These are phyloP conservation scores for Mayetiola destructor DNA, from an alignment of 2,888 invertebrate genomes.

Conservation along the genomic window DNA sequence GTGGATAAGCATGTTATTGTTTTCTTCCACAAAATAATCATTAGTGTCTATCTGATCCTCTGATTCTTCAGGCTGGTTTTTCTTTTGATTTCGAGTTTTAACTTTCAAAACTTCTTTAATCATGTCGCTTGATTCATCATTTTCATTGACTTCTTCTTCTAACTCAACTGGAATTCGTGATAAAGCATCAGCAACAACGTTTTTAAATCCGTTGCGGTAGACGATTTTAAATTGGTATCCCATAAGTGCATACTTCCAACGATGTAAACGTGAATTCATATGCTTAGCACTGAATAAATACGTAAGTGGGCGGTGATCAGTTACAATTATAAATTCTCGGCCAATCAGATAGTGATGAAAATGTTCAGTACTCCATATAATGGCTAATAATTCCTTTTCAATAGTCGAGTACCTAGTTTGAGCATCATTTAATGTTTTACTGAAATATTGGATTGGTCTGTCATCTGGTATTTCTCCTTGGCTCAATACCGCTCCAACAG, in stretches of 20 bases:
- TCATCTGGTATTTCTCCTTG: neutral
- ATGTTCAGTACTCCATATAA: slow-evolving; percentile 25
- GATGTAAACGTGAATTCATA: slow-evolving; percentile 22
- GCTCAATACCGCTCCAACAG: neutral
- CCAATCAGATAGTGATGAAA: slow-evolving; percentile 27
- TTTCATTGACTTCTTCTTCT: neutral
- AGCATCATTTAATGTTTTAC: slow-evolving; percentile 20
- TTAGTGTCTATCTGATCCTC: neutral
- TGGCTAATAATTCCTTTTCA: slow-evolving; percentile 26
- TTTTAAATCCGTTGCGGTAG: neutral
- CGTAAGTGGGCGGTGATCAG: slow-evolving; percentile 28
- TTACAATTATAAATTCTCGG: slow-evolving; percentile 25
- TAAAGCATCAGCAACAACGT: neutral
- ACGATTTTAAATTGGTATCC: neutral
- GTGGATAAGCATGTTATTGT: too few species aligned
- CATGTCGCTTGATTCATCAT: neutral
- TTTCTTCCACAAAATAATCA: too few species aligned
- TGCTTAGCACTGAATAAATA: slow-evolving; percentile 29
- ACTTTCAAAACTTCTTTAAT: neutral
- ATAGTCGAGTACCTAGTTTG: slow-evolving; percentile 22
- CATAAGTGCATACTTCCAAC: neutral
- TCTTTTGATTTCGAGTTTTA: neutral
- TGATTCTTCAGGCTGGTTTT: neutral
- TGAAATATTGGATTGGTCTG: neutral
- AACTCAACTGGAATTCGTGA: neutral